A percentile compares a stretch with the other conserved stretches of the same genome.
These are phyloP conservation scores for Psococerastis gibbosa DNA, from an alignment of 2,888 invertebrate species.

Conservation along the genomic window DNA sequence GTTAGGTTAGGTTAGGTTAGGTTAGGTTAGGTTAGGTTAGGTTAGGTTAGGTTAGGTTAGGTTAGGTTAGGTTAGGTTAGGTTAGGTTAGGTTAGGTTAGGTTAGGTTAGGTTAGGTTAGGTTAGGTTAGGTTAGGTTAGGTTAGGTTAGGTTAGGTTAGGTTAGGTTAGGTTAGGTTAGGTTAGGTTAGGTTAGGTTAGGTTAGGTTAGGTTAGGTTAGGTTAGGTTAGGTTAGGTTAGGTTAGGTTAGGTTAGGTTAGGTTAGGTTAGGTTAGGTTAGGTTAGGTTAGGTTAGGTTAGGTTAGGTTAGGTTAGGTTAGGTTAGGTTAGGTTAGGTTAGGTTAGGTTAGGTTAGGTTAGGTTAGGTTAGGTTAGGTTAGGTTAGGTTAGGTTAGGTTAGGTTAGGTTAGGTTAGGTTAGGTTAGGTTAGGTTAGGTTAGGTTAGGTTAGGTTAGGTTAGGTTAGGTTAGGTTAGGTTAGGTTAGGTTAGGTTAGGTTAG, in stretches of 20 bases:
- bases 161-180: background rate
- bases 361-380: conserved; percentile 1
- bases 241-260: conserved; percentile 1
- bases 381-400: conserved; percentile 8
- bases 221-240: conserved; percentile 1
- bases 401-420: too few species aligned
- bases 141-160: conserved; percentile 1
- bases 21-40: conserved; percentile 1
- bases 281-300: background rate
- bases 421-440: conserved; percentile 13
- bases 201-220: conserved; percentile 1
- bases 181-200: conserved; percentile 1
- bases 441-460: conserved; percentile 15
- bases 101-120: conserved; percentile 1
- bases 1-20: conserved; percentile 1
- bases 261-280: conserved; percentile 1
- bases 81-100: conserved; percentile 1
- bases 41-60: conserved; percentile 1
- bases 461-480: conserved; percentile 16
- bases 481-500: conserved; percentile 17
- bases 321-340: too few species aligned
- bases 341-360: conserved; percentile 1
- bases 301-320: conserved; percentile 1
- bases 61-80: conserved; percentile 1
- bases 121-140: conserved; percentile 1